A percentile compares a stretch with the other conserved stretches of the same genome.
Conservation (phyloP, 2,797 vertebrate genomes). For the Etheostoma perlongum region DNA sequence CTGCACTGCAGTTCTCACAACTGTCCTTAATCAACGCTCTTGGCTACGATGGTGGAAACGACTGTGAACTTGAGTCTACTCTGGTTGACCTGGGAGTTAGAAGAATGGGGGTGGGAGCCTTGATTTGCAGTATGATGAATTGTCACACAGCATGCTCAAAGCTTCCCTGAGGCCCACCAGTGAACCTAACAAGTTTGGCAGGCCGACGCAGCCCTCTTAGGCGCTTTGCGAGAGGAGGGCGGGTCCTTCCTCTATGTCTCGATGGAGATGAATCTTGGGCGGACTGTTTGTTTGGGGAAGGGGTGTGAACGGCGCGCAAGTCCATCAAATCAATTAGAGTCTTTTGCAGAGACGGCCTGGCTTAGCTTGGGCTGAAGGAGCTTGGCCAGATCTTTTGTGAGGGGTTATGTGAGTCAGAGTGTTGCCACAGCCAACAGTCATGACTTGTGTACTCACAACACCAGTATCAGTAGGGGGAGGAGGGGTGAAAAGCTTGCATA, state of each 20-base stretch:
- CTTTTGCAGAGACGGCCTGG: slow-evolving; percentile 61
- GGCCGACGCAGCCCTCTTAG: slow-evolving; percentile 40
- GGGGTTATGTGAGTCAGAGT: slow-evolving; percentile 76
- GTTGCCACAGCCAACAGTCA: slow-evolving; percentile 70
- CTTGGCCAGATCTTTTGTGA: slow-evolving; percentile 65
- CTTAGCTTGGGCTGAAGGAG: slow-evolving; percentile 68
- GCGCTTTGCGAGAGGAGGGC: slow-evolving; percentile 20
- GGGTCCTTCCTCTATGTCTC: slow-evolving; percentile 57
- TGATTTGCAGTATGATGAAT: slow-evolving; percentile 35
- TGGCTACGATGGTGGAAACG: not conserved
- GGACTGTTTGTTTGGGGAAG: slow-evolving; percentile 72
- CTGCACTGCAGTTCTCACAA: not conserved
- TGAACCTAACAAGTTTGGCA: slow-evolving; percentile 70
- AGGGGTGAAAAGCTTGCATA: slow-evolving; percentile 74
- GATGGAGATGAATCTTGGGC: slow-evolving; percentile 55
- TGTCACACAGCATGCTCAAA: slow-evolving; percentile 30
- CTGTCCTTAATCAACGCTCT: not conserved
- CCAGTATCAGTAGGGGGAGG: slow-evolving; percentile 54
- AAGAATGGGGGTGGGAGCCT: slow-evolving; percentile 20
- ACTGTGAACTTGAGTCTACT: slow-evolving; percentile 51
- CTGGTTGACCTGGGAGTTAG: slow-evolving; percentile 48
- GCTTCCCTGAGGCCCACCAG: slow-evolving; percentile 60
- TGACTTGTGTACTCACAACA: slow-evolving; percentile 70
- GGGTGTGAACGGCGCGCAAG: slow-evolving; percentile 69
- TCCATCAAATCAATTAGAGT: slow-evolving; percentile 80